These are phyloP conservation scores for Rhabdornis inornatus DNA, from an alignment of 2,113 vertebrate species.

Conservation along the genomic window DNA sequence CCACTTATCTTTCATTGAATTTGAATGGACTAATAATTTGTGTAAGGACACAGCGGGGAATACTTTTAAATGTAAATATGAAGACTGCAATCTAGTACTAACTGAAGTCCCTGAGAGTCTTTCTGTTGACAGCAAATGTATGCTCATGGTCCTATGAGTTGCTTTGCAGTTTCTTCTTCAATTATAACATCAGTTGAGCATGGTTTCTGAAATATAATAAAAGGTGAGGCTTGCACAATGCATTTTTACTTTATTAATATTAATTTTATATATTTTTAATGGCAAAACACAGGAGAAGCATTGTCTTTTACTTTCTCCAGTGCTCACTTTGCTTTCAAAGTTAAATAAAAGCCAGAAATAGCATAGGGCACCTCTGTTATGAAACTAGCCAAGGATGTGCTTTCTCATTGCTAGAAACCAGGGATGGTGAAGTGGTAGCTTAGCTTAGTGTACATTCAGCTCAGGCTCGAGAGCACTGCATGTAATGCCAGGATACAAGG, in stretches of 20 bases:
- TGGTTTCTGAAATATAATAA: neutral
- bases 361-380: neutral
- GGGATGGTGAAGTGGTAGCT: neutral
- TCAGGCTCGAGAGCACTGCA: neutral
- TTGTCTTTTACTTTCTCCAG: neutral
- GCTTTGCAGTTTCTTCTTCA: neutral
- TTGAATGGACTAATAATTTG: conserved; percentile 14
- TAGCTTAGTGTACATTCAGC: neutral
- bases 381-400: neutral
- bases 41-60: neutral
- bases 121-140: neutral
- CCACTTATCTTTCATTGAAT: neutral
- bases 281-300: neutral
- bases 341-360: neutral
- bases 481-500: neutral
- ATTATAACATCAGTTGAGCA: neutral
- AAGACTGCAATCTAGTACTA: neutral
- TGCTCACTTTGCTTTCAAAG: neutral
- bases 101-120: neutral
- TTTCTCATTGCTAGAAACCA: neutral
- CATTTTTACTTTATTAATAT: neutral
- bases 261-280: neutral
- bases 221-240: neutral
- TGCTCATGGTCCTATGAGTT: neutral
- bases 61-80: conserved; percentile 32